Evolutionary conservation across 2,113 vertebrate genomes (phyloP), one percentile per base, ranked within the genome.

Genomic region (Pelodiscus sinensis): DNA sequence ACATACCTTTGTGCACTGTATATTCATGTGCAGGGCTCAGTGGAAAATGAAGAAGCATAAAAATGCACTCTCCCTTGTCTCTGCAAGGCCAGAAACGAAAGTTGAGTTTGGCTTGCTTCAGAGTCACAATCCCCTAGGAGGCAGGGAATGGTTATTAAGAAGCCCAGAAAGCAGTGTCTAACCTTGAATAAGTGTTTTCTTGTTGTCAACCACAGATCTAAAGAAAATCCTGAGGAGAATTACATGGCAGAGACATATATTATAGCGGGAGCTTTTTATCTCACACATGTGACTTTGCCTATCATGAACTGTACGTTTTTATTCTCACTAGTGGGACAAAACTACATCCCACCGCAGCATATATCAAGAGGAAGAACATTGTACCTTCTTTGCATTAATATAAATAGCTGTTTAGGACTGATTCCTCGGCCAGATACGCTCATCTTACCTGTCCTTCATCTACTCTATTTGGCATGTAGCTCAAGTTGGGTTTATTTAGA

Each of bases 361-460:
- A 98, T 98, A 98, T 98, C 98, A 98, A 98, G 96, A 96, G 97
- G 97, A 97, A 97, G 97, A 98, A 98, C 98, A 96, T 97, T 96
- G 96, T 97, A 97, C 98, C 98, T 98, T 98, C 97, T 98, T 98
- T 98, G 98, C 98, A 98, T 98, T 98, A 98, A 98, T 98, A 98
- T 98, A 98, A 98, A 98, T 98, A 98, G 98, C 98, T 98, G 98
- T 98, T 98, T 98, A 98, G 98, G 97, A 97, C 97, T 95, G 96
- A 97, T 98, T 98, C 97, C 96, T 97, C 88, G 96, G 97, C 97
- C 98, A 91, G 89, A 98, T 98, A 97, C 97, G 93, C 97, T 98
- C 97, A 89, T 85, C 92, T 93, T 81, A 97, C 98, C 98, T 98
- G 97, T 98, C 98, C 98, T 98, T 98, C 98, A 98, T 97, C 97